Percentiles rank a stretch among this genome's conserved stretches.
These are phyloP conservation scores for Delphinus delphis DNA, from an alignment of 2,113 vertebrate species.

Conservation along the genomic window DNA sequence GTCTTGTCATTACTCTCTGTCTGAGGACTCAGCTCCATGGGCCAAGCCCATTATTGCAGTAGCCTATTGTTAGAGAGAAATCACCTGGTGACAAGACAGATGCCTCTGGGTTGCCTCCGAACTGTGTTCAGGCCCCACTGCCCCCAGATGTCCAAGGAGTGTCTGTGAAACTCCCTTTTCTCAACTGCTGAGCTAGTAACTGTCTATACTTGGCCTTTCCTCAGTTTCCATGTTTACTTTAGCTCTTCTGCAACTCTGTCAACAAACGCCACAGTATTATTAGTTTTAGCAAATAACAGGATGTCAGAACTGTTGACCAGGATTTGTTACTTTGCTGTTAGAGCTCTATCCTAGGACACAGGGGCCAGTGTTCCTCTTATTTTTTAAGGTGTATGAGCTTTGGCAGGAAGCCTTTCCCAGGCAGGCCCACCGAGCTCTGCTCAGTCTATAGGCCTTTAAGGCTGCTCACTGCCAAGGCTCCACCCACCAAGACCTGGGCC, in stretches of 20 bases:
- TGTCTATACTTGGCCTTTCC: constrained; percentile 60
- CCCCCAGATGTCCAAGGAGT: neutral
- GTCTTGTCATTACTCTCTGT: neutral
- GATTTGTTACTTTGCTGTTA: constrained; percentile 66
- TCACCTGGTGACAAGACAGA: neutral
- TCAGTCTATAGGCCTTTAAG: neutral
- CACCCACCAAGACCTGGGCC: neutral
- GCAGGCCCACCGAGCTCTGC: neutral
- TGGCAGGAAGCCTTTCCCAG: constrained; percentile 42
- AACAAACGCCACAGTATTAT: constrained; percentile 66
- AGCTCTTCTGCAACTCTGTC: constrained; percentile 69
- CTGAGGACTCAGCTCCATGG: neutral
- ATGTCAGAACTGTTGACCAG: constrained; percentile 71
- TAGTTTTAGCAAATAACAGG: constrained; percentile 76
- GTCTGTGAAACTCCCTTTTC: constrained; percentile 39
- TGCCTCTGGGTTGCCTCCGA: neutral
- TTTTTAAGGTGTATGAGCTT: constrained; percentile 62
- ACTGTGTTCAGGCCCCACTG: neutral
- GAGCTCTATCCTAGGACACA: constrained; percentile 57
- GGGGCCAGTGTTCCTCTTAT: constrained; percentile 56
- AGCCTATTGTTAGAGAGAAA: neutral
- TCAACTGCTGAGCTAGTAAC: constrained; percentile 51
- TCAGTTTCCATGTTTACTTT: constrained; percentile 75
- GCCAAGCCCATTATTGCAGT: neutral
- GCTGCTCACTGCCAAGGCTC: neutral